These are phyloP conservation scores for Ophiodon elongatus DNA, from an alignment of 2,113 vertebrate species.

Conservation along the genomic window DNA sequence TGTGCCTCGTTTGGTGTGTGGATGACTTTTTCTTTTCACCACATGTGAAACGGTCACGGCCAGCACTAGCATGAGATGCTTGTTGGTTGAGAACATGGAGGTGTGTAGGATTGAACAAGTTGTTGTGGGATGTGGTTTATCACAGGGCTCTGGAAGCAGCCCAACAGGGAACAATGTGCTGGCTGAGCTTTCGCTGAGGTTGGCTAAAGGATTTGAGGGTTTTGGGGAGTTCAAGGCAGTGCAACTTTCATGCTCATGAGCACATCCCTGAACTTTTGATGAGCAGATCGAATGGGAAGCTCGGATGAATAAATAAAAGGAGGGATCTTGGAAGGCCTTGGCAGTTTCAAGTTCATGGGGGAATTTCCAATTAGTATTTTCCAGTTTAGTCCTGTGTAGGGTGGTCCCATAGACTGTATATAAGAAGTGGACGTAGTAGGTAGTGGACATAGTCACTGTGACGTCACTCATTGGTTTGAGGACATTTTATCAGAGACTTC, in stretches of 20 bases:
- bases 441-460: no score
- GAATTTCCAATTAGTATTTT: no score
- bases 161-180: conserved; percentile 2
- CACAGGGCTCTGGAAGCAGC: neutral
- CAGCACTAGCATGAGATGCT: neutral
- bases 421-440: no score
- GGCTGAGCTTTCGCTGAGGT: neutral
- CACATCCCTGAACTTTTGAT: no score
- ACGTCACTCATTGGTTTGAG: no score
- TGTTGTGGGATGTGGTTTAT: neutral
- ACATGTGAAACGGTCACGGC: neutral
- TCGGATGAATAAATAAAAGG: no score
- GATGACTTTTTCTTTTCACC: neutral
- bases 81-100: neutral
- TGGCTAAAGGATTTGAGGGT: neutral
- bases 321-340: no score
- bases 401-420: no score
- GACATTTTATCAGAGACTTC: no score
- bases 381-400: no score
- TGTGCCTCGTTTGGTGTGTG: neutral
- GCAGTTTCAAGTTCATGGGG: no score
- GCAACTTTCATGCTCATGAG: neutral
- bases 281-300: no score
- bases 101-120: neutral
- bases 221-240: neutral